phyloP scores from a whole-genome alignment of 2,113 vertebrate species.

The Actenoides lindsayi region DNA sequence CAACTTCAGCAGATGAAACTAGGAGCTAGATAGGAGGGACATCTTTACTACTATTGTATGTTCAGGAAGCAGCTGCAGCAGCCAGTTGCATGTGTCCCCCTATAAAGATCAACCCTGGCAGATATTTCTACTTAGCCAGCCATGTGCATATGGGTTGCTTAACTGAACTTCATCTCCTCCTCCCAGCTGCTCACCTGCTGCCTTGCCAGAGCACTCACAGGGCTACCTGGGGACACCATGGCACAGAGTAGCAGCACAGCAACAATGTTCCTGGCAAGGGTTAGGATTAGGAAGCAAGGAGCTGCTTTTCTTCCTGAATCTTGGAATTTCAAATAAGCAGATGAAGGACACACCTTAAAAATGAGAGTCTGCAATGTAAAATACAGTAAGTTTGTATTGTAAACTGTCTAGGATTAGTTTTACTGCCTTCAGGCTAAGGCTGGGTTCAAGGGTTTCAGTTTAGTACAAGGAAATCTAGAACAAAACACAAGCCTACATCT shows the following conservation, averaged over 20 bases:
- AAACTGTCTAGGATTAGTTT: neutral
- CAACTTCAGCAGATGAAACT: neutral
- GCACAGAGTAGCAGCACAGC: neutral
- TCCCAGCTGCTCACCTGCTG: neutral
- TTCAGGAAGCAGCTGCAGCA: neutral
- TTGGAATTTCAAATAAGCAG: neutral
- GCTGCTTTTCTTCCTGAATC: neutral
- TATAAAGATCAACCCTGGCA: neutral
- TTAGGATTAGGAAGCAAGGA: neutral
- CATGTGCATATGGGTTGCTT: neutral
- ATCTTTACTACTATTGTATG: neutral
- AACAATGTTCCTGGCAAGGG: neutral
- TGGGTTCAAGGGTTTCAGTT: neutral
- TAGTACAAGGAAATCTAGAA: neutral
- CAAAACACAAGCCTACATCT: neutral
- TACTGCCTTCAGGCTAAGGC: neutral
- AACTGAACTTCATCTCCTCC: neutral
- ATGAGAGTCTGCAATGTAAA: neutral
- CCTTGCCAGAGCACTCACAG: neutral
- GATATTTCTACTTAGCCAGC: neutral
- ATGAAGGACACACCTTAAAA: neutral
- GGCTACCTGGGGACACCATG: neutral
- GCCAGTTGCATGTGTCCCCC: neutral
- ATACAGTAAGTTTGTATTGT: neutral
- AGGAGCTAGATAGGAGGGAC: neutral